Evolutionary conservation across 2,797 vertebrate genomes (phyloP), one percentile per base, ranked within the genome.

Genomic region (Galaxias olidus): DNA sequence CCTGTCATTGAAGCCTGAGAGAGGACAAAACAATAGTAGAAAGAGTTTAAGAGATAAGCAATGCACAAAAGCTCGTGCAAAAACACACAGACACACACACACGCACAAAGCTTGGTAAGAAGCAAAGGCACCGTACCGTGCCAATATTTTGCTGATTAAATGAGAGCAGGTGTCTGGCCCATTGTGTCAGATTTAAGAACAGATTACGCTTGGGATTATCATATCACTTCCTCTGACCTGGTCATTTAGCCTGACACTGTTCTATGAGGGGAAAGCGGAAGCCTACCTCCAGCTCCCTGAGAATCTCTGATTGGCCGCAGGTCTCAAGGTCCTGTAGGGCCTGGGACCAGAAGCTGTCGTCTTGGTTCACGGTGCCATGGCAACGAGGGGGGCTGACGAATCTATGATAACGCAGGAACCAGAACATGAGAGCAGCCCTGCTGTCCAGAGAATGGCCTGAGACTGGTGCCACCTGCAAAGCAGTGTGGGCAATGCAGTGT

Each of bases 311-410:
- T 88, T 99, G 97, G 77, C 98, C 97, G 8, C 98, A 98, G 62
- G 97, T 98, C 93, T 99, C 93, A 77, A 98, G 94, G 90, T 99
- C 97, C 88, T 98, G 97, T 75, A 98, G 90, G 82, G 96, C 96
- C 88, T 97, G 97, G 74, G 92, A 94, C 98, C 98, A 99, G 90
- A 97, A 96, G 89, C 91, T 95, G 90, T 97, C 95, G 61, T 95
- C 94, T 4, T 90, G 92, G 77, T 94, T 91, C 45, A 91, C 90
- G 82, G 93, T 91, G 82, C 92, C 93, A 71, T 92, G 93, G 92
- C 91, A 93, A 90, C 92, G 92, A 88, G 92, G 91, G 62, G 92
- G 93, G 89, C 90, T 94, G 84, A 95, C 80, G 88, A 93, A 95
- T 93, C 96, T 98, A 95, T 93, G 95, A 95, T 92, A 97, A 96